Base-by-base conservation (phyloP, 2,113 vertebrate species). In the Prunella himalayana region DNA sequence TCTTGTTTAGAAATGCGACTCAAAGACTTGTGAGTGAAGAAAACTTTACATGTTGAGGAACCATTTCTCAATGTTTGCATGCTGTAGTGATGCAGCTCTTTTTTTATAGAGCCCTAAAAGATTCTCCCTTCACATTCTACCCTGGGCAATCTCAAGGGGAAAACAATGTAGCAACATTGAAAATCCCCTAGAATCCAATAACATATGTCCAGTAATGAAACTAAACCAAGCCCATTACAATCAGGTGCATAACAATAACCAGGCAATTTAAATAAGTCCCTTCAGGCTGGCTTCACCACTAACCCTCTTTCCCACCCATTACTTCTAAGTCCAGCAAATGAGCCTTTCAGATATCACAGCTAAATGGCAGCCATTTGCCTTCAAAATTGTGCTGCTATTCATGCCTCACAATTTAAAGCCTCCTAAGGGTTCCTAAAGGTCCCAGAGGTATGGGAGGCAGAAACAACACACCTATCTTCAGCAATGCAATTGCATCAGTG, bases 331-430 rank as follows among this genome's bases (percentile, higher is more conserved):
- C 49, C 80, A 86, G 68, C 47, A 95, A 86, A 92, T 54, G 28
- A 87, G 30, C 53, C 73, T 94, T 65, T 70, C 35, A 66, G 30
- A 86, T 88, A 41, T 86, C 78, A 91, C 41, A 56, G 59, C 42
- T 71, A 94, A 89, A 96, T 89, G 39, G 83, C 1, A 11, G 31
- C 21, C 64, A 95, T 97, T 97, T 91, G 45, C 89, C 88, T 92
- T 83, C 45, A 63, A 90, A 88, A 90, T 69, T 65, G 20, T 87
- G 31, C 66, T 91, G 23, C 64, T 63, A 35, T 69, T 70, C 51
- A 69, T 56, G 37, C 56, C 51, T 82, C n/a, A 39, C 66, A 76
- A 85, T 96, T 94, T 78, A 75, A 82, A 91, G 50, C 33, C 59
- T 72, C 75, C 60, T 87, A 61, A 92, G 51, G n/a, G 72, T 94